These are phyloP conservation scores for Aethes cnicana DNA, from an alignment of 2,888 invertebrate genomes.

Conservation along the genomic window DNA sequence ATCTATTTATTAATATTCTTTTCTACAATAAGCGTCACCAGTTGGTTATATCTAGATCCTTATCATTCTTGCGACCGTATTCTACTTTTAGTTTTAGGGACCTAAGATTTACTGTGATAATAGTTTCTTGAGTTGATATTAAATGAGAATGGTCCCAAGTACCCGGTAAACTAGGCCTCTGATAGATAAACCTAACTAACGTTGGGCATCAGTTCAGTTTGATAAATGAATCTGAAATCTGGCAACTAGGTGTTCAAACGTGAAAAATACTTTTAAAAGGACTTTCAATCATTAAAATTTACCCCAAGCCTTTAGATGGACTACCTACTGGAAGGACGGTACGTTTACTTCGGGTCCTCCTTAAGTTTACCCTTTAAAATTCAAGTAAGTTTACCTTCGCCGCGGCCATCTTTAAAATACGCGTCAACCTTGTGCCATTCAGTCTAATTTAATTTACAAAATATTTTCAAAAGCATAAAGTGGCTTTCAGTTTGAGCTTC, in stretches of 20 bases:
- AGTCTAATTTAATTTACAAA: slow-evolving; percentile 50
- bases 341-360: slow-evolving; percentile 56
- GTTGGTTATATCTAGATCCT: slow-evolving; percentile 64
- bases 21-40: slow-evolving; percentile 78
- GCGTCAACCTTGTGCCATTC: slow-evolving; percentile 38
- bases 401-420: slow-evolving; percentile 23
- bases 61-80: slow-evolving; percentile 64
- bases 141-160: slow-evolving; percentile 76
- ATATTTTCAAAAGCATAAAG: slow-evolving; percentile 12
- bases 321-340: slow-evolving; percentile 65
- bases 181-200: slow-evolving; percentile 36
- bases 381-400: slow-evolving; percentile 42
- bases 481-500: slow-evolving; percentile 42
- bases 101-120: slow-evolving; percentile 66
- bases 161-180: slow-evolving; percentile 70
- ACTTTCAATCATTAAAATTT: slow-evolving; percentile 8
- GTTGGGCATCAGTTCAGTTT: slow-evolving; percentile 13
- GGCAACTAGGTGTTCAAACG: slow-evolving; percentile 14
- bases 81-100: slow-evolving; percentile 48
- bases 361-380: slow-evolving; percentile 42
- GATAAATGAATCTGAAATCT: background rate
- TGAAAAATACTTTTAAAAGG: background rate
- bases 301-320: slow-evolving; percentile 48
- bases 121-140: slow-evolving; percentile 70
- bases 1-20: slow-evolving; percentile 64